These are phyloP conservation scores for Tyrannus savana DNA, from an alignment of 2,113 vertebrate species.

Conservation along the genomic window DNA sequence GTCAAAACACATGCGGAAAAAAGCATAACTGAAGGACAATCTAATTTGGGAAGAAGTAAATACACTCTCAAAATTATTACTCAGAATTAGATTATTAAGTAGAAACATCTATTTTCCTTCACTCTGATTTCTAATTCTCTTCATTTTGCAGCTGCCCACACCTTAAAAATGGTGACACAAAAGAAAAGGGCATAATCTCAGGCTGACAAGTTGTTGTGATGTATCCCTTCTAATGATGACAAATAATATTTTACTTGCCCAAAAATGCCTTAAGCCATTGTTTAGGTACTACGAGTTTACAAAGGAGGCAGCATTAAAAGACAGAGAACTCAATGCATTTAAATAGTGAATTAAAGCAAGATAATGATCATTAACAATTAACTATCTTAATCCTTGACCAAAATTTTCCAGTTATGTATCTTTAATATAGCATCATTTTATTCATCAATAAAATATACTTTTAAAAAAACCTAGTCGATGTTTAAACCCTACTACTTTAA, in stretches of 20 bases:
- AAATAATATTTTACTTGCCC: not conserved
- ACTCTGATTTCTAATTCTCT: not conserved
- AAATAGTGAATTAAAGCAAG: not conserved
- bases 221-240: not conserved
- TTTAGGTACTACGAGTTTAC: not conserved
- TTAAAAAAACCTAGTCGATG: not conserved
- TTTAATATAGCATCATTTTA: not conserved
- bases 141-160: not conserved
- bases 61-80: not conserved
- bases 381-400: not conserved
- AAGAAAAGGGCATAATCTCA: not conserved
- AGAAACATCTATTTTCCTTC: not conserved
- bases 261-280: not conserved
- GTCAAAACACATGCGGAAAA: not conserved
- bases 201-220: not conserved
- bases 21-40: not conserved
- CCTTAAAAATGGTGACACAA: not conserved
- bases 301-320: not conserved
- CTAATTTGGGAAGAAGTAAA: not conserved
- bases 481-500: not conserved
- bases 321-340: not conserved
- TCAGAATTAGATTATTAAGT: not conserved
- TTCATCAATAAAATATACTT: not conserved
- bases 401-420: not conserved
- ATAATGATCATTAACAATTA: not conserved